Base-by-base conservation (phyloP, 2,888 invertebrate species). In the Tolmerus cingulatus region DNA sequence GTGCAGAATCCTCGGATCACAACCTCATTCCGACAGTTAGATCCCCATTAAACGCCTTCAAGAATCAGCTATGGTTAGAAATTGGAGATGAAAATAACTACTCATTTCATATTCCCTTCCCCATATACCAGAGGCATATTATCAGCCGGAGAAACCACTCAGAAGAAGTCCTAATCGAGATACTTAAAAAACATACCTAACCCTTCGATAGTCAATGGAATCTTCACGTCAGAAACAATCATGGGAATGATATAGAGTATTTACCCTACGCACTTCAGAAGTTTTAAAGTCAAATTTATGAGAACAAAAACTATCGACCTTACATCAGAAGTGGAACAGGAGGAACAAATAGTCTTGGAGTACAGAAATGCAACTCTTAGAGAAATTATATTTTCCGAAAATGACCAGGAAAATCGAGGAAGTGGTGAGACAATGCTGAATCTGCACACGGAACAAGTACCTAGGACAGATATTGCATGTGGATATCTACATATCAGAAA, bases 311-410 rank as follows among this genome's bases (percentile, higher is more conserved):
- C 0, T 30, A 23, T 27, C 27, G 74, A 74, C 74, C 30, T 74
- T 12, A 74, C 74, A 23, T 74, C 74, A 23, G 74, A 74, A 74
- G 23, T 23, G n/a, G 74, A 74, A 23, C 3, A 74, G 30, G 74
- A 74, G 74, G 74, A 74, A 74, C 23, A 74, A 19, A 74, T 74
- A 23, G 30, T 86, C 16, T 74, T 19, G 3, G 40, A 74, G 40
- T 82, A 87, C 27, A 79, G 23, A 23, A 78, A 46, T 19, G 43
- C 78, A 78, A 43, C 78, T 78, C 1, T 78, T 78, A 43, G 78
- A 78, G 23, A 78, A 88, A 87, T 89, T 66, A 74, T 88, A 88
- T 79, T 89, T 89, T 55, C 87, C 89, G 14, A 51, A 77, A 5
- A 88, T 89, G 88, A 27, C 23, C 5, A 74, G 23, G 4, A 87